A percentile compares a stretch with the other conserved stretches of the same genome.
Evolutionary conservation across 2,797 vertebrate species (phyloP).

Genomic region (Girardinus metallicus): DNA sequence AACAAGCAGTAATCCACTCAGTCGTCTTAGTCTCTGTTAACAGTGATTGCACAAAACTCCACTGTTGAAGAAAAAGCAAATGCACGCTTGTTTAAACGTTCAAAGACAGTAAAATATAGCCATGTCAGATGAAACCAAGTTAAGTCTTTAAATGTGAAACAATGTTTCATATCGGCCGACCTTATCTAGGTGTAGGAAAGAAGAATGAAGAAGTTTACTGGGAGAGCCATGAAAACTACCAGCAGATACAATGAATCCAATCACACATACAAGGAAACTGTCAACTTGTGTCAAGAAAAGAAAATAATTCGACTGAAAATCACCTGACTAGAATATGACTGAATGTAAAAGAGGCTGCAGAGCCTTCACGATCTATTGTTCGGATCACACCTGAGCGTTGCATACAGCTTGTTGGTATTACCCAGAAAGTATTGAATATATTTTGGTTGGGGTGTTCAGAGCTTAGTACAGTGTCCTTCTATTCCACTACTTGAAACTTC

Average conservation of each 20-base stretch:
- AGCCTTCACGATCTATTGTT: neutral
- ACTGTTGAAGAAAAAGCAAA: neutral
- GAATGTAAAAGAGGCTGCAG: neutral
- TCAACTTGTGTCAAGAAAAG: neutral
- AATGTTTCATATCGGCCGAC: neutral
- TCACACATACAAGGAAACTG: neutral
- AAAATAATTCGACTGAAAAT: neutral
- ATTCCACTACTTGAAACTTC: neutral
- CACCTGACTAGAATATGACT: neutral
- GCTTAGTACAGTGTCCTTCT: neutral
- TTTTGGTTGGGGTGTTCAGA: neutral
- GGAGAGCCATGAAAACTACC: neutral
- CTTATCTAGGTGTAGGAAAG: neutral
- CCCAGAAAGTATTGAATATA: neutral
- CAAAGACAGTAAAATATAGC: neutral
- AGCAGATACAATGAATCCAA: neutral
- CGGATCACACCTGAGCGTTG: neutral
- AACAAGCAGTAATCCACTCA: neutral
- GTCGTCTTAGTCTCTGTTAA: neutral
- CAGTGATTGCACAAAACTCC: neutral
- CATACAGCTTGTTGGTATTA: neutral
- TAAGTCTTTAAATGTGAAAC: neutral
- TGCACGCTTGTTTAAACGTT: neutral
- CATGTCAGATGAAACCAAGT: neutral
- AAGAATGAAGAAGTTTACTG: neutral